Evolutionary conservation across 2,113 vertebrate species (phyloP).

Genomic region (Actenoides lindsayi): DNA sequence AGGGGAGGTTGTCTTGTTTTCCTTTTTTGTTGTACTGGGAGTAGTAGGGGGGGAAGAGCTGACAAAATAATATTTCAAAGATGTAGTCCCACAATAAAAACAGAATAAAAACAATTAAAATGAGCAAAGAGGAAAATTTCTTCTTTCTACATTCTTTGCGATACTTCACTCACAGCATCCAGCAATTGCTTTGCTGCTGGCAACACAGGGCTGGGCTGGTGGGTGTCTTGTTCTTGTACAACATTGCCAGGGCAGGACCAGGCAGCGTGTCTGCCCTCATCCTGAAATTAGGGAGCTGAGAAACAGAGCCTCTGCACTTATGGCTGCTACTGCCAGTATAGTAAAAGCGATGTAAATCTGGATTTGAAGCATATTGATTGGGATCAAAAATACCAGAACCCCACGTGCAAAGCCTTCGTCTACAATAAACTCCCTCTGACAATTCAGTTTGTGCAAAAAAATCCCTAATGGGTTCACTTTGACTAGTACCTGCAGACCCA

Average conservation of each 20-base stretch:
- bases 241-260: background rate
- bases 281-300: background rate
- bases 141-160: background rate
- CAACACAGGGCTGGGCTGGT: background rate
- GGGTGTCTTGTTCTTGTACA: background rate
- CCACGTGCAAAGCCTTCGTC: background rate
- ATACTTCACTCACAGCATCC: background rate
- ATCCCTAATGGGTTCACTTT: background rate
- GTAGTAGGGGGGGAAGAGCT: background rate
- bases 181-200: background rate
- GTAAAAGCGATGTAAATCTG: background rate
- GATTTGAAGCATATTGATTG: background rate
- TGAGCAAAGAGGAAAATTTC: background rate
- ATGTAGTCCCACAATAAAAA: background rate
- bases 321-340: background rate
- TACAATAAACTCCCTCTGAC: background rate
- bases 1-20: background rate
- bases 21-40: background rate
- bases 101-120: background rate
- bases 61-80: background rate
- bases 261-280: background rate
- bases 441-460: background rate
- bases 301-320: background rate
- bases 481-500: background rate
- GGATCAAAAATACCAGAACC: background rate